A percentile compares a stretch with the other conserved stretches of the same genome.
These are phyloP conservation scores for Athalia rosae DNA, from an alignment of 2,888 invertebrate genomes.

Conservation along the genomic window DNA sequence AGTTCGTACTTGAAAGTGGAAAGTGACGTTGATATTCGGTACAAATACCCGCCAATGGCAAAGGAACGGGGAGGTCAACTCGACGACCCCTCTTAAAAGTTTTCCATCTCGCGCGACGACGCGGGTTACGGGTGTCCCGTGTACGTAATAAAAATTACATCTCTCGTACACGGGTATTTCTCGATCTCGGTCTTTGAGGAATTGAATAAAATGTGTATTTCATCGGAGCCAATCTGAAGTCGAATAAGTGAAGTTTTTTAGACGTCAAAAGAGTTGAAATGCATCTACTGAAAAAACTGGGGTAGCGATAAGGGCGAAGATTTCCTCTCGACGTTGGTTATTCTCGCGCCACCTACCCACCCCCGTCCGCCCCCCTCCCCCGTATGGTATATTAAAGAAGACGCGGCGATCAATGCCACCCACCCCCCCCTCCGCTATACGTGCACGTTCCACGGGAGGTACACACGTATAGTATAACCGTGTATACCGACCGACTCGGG, in stretches of 20 bases:
- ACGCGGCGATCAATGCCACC: conserved; percentile 38
- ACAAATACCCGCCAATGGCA: too few species aligned
- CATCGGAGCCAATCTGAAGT: background rate
- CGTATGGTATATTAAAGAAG: conserved; percentile 34
- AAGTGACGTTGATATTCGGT: background rate
- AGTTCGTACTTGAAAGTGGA: conserved; percentile 8
- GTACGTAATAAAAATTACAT: too few species aligned
- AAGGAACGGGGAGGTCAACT: background rate
- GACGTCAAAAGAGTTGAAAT: too few species aligned
- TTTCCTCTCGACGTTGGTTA: conserved; percentile 30
- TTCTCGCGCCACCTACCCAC: background rate
- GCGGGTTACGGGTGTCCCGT: too few species aligned
- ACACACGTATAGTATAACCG: conserved; percentile 19
- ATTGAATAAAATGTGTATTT: background rate
- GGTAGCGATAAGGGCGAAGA: background rate
- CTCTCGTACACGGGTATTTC: background rate
- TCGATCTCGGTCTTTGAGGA: background rate
- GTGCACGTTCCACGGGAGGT: conserved; percentile 12
- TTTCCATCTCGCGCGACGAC: too few species aligned
- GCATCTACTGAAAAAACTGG: background rate
- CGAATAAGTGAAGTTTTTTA: background rate
- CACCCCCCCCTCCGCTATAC: conserved; percentile 25
- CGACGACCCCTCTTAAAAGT: background rate
- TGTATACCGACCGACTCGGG: conserved; percentile 8
- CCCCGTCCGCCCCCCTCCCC: background rate